phyloP scores from a whole-genome alignment of 2,888 invertebrate species.

The Eubasilissa splendida region DNA sequence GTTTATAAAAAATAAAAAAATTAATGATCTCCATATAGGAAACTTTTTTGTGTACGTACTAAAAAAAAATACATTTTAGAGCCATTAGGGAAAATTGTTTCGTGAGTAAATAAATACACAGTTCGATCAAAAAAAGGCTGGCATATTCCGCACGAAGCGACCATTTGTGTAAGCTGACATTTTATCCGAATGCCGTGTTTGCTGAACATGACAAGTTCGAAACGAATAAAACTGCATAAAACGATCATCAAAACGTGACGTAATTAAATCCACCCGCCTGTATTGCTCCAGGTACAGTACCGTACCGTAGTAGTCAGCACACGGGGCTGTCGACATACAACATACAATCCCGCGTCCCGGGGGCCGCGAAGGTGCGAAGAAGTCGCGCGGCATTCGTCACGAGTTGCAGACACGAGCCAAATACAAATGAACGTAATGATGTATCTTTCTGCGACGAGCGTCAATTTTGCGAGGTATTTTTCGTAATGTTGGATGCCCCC shows the following conservation, averaged over 20 bases:
- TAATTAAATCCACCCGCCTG: neutral
- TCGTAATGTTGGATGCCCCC: neutral
- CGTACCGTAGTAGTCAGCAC: neutral
- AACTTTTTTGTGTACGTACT: too few relatives aligned
- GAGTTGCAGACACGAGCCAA: neutral
- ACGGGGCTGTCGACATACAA: too few relatives aligned
- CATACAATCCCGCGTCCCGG: neutral
- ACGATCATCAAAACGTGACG: slow-evolving; percentile 9
- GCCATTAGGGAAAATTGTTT: too few relatives aligned
- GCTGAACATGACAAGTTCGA: neutral
- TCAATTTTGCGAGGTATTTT: neutral
- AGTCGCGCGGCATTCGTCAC: neutral
- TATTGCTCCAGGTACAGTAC: neutral
- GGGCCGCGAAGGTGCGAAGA: neutral
- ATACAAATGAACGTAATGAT: neutral
- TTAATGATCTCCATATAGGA: too few relatives aligned
- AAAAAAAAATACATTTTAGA: too few relatives aligned
- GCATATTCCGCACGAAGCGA: too few relatives aligned
- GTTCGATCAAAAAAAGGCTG: too few relatives aligned
- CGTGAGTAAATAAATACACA: too few relatives aligned
- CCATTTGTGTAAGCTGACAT: neutral
- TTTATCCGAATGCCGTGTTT: neutral
- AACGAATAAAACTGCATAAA: slow-evolving; percentile 9
- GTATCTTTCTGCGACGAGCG: neutral
- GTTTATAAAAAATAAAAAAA: too few relatives aligned